These are phyloP conservation scores for Darevskia mixta DNA, from an alignment of 2,797 vertebrate genomes.

Conservation along the genomic window DNA sequence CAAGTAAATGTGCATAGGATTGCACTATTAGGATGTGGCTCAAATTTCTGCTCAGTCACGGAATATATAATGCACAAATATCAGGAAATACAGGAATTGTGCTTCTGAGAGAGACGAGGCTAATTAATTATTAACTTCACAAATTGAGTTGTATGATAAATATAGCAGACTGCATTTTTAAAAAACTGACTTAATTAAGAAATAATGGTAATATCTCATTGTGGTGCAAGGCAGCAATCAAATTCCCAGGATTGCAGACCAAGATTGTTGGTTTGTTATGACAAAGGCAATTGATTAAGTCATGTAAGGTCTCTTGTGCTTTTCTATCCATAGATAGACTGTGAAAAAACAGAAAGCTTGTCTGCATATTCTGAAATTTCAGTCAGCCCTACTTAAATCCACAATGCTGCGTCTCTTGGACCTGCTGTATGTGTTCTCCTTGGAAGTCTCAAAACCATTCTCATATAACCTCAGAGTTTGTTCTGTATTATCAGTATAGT, in stretches of 20 bases:
- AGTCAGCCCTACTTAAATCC: neutral
- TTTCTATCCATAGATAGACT: constrained; percentile 46
- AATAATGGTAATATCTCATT: neutral
- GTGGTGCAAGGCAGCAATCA: neutral
- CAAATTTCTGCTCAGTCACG: neutral
- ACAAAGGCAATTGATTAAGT: neutral
- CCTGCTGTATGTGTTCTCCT: neutral
- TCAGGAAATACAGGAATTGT: neutral
- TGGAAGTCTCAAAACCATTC: neutral
- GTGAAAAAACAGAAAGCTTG: neutral
- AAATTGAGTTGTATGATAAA: neutral
- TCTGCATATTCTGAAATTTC: neutral
- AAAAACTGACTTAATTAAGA: constrained; percentile 20
- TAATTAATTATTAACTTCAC: constrained; percentile 1
- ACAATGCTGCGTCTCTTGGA: neutral
- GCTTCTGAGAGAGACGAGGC: neutral
- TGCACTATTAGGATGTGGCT: neutral
- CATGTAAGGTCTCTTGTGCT: neutral
- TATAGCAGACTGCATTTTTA: constrained; percentile 5
- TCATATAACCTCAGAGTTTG: neutral
- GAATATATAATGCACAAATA: neutral
- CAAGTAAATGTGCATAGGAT: neutral
- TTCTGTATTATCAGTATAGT: neutral
- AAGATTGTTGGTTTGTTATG: constrained; percentile 20
- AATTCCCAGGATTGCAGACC: constrained; percentile 9